Evolutionary conservation across 2,113 vertebrate genomes (phyloP).

Genomic region (Carassius carassius): DNA sequence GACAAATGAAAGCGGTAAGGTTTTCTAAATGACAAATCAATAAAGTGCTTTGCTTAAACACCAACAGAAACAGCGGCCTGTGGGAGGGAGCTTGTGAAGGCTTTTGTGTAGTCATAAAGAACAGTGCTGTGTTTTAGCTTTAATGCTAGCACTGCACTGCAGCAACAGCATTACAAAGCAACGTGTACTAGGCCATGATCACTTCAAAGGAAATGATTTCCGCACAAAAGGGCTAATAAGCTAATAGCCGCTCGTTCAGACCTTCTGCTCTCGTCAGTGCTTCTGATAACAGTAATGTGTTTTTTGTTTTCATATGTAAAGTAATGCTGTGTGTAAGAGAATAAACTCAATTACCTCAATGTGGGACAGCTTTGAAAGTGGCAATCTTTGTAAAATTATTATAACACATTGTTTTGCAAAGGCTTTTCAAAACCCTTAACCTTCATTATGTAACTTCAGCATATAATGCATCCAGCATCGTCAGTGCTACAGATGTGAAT

Average conservation of each 20-base stretch:
- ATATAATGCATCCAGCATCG: neutral
- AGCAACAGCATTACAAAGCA: slow-evolving; percentile 31
- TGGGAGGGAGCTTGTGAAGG: neutral
- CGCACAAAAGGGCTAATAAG: slow-evolving; percentile 43
- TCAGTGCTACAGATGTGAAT: neutral
- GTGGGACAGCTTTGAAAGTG: slow-evolving; percentile 21
- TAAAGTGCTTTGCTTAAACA: slow-evolving; percentile 48
- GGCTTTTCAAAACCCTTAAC: slow-evolving; percentile 9
- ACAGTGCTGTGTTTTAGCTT: neutral
- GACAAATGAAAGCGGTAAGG: slow-evolving; percentile 45
- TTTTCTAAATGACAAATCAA: slow-evolving; percentile 59
- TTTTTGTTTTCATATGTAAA: slow-evolving; percentile 47
- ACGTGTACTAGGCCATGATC: slow-evolving; percentile 13
- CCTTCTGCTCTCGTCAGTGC: slow-evolving; percentile 21
- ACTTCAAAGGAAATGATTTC: slow-evolving; percentile 37
- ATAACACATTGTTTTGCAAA: slow-evolving; percentile 22
- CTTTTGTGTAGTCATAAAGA: slow-evolving; percentile 21
- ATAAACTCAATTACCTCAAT: slow-evolving; percentile 43
- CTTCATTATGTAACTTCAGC: neutral
- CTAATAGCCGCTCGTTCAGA: slow-evolving; percentile 28
- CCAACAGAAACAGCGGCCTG: neutral
- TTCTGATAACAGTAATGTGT: slow-evolving; percentile 39
- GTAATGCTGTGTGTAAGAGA: neutral
- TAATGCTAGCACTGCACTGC: slow-evolving; percentile 9
- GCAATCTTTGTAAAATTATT: slow-evolving; percentile 30